phyloP scores from a whole-genome alignment of 2,888 invertebrate species.

The Zygothrica quintamaculata region DNA sequence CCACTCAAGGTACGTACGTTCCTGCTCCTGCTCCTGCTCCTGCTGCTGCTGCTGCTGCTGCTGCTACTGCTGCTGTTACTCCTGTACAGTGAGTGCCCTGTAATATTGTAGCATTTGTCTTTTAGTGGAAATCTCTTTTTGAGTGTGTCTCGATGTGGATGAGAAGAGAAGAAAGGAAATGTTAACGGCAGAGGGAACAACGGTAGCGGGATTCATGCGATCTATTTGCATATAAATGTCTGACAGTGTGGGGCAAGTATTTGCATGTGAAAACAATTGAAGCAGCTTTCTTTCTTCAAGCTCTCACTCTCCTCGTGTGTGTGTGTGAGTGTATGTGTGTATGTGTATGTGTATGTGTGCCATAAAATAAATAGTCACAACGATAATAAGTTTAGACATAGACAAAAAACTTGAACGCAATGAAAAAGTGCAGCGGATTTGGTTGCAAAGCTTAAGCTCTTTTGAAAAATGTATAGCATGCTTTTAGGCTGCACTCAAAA shows the following conservation, averaged over 20 bases:
- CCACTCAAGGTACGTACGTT: constrained; percentile 67
- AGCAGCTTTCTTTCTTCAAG: constrained; percentile 27
- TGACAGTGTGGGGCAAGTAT: constrained; percentile 49
- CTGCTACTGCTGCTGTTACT: constrained; percentile 48
- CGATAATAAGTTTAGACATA: constrained; percentile 75
- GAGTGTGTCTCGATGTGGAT: constrained; percentile 61
- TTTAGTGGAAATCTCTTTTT: constrained; percentile 77
- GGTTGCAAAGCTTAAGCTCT: constrained; percentile 66
- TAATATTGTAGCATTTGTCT: constrained; percentile 77
- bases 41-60: constrained; percentile 71
- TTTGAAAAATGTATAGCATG: constrained; percentile 68
- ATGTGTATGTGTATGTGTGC: constrained; percentile 42
- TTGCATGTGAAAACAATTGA: constrained; percentile 77
- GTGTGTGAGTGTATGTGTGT: constrained; percentile 5
- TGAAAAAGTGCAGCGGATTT: constrained; percentile 78
- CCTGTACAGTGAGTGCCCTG: constrained; percentile 44
- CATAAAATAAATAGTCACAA: constrained; percentile 76
- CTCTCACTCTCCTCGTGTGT: neutral
- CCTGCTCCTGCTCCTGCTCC: constrained; percentile 26
- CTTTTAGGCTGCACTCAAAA: constrained; percentile 69
- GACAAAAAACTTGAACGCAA: constrained; percentile 74
- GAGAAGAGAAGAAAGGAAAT: neutral
- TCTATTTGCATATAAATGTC: constrained; percentile 75
- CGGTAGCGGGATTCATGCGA: constrained; percentile 32
- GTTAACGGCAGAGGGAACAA: neutral